phyloP scores from a whole-genome alignment of 1,140 invertebrate genomes.

The Theocolax elegans region DNA sequence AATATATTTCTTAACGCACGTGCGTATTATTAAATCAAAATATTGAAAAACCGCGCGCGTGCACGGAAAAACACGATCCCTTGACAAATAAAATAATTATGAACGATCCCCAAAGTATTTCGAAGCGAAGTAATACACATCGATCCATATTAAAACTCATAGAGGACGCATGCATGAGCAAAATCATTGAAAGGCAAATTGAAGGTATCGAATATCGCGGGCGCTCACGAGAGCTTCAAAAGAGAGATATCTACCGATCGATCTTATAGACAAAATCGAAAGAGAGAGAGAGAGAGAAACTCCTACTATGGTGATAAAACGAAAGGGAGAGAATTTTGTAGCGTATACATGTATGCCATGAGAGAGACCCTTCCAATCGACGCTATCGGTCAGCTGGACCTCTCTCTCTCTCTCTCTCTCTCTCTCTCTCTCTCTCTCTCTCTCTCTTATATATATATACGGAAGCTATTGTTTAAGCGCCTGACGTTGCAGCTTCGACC shows the following conservation, averaged over 20 bases:
- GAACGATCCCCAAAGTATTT: no score
- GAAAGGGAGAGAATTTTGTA: neutral
- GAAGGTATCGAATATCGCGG: slow-evolving; percentile 36
- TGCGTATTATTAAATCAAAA: no score
- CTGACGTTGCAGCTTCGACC: slow-evolving; percentile 36
- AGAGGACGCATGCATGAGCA: neutral
- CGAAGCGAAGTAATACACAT: no score
- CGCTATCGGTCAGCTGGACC: slow-evolving; percentile 38
- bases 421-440: no score
- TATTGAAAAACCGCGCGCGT: no score
- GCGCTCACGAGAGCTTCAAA: neutral
- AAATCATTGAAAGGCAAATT: slow-evolving; percentile 21
- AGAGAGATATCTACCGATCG: slow-evolving; percentile 29
- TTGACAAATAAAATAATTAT: no score
- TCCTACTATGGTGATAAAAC: neutral
- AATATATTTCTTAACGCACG: no score
- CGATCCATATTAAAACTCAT: no score
- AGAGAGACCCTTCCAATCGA: slow-evolving; percentile 4
- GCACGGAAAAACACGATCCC: no score
- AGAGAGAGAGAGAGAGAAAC: neutral
- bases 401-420: no score
- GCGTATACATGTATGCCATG: no score
- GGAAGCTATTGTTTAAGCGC: slow-evolving; percentile 31
- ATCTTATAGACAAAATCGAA: slow-evolving; percentile 29
- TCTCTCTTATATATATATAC: no score